A percentile compares a stretch with the other conserved stretches of the same genome.
Evolutionary conservation across 2,113 vertebrate species (phyloP).

Genomic region (Tor tambroides): DNA sequence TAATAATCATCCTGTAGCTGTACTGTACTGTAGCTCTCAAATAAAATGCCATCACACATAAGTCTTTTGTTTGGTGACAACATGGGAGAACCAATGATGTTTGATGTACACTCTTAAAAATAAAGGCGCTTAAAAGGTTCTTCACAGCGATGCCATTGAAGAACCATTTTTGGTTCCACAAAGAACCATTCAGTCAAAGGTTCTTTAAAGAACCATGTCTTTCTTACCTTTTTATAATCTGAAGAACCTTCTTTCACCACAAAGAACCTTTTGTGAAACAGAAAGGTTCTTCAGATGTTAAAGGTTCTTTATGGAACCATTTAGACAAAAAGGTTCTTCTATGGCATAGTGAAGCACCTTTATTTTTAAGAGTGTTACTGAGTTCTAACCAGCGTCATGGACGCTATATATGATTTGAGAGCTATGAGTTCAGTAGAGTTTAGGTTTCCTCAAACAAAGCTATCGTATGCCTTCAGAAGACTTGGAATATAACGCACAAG

Average conservation of each 20-base stretch:
- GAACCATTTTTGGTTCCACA: too few species aligned
- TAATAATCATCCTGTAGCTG: background rate
- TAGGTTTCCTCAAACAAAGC: background rate
- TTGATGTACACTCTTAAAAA: background rate
- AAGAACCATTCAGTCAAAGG: too few species aligned
- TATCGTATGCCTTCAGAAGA: background rate
- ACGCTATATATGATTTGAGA: background rate
- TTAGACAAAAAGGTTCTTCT: too few species aligned
- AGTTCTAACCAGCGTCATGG: background rate
- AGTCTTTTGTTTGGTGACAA: background rate
- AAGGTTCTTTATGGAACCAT: too few species aligned
- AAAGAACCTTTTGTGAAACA: too few species aligned
- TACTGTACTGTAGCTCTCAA: background rate
- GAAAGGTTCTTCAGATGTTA: too few species aligned
- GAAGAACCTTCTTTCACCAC: too few species aligned
- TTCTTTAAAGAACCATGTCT: too few species aligned
- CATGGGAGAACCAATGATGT: background rate
- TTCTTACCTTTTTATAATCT: too few species aligned
- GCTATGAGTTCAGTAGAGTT: background rate
- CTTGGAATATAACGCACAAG: background rate
- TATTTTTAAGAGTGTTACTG: background rate
- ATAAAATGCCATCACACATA: background rate
- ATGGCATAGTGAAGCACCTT: too few species aligned
- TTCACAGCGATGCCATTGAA: too few species aligned
- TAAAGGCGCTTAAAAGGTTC: too few species aligned